Percentiles rank a stretch among this genome's conserved stretches.
Conservation (phyloP, 1,140 invertebrate species). For the Platorchestia sp. region DNA sequence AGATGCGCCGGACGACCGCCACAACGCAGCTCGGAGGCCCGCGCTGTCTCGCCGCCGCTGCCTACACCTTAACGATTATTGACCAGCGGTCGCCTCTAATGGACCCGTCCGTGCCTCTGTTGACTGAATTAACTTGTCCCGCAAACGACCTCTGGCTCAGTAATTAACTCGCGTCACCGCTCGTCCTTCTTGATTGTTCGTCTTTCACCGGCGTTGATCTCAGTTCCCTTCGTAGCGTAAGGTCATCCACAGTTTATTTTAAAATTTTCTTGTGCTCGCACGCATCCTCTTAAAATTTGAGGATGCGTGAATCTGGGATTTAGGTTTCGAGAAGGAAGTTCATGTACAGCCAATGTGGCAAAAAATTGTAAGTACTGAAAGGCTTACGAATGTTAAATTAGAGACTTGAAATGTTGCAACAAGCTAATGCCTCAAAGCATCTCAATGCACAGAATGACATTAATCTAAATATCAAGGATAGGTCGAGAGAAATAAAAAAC, state of each 20-base stretch:
- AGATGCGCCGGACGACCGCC: not conserved
- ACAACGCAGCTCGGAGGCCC: not conserved
- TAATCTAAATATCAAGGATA: too few species aligned
- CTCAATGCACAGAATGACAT: too few species aligned
- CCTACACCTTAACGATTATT: conserved; percentile 37
- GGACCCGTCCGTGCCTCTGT: conserved; percentile 11
- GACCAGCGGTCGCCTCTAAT: conserved; percentile 29
- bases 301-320: too few species aligned
- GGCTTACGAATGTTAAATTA: too few species aligned
- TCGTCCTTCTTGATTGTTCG: conserved; percentile 4
- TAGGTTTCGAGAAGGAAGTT: too few species aligned
- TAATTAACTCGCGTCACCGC: conserved; percentile 44
- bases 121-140: conserved; percentile 33
- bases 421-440: too few species aligned
- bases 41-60: not conserved
- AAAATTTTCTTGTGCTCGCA: not conserved
- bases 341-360: too few species aligned
- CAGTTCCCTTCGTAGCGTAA: not conserved
- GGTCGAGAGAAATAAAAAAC: too few species aligned
- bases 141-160: conserved; percentile 37
- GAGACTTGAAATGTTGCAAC: too few species aligned
- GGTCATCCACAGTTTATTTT: not conserved
- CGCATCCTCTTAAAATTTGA: not conserved
- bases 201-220: not conserved
- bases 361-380: too few species aligned